These are phyloP conservation scores for Merops nubicus DNA, from an alignment of 2,113 vertebrate genomes.

Conservation along the genomic window DNA sequence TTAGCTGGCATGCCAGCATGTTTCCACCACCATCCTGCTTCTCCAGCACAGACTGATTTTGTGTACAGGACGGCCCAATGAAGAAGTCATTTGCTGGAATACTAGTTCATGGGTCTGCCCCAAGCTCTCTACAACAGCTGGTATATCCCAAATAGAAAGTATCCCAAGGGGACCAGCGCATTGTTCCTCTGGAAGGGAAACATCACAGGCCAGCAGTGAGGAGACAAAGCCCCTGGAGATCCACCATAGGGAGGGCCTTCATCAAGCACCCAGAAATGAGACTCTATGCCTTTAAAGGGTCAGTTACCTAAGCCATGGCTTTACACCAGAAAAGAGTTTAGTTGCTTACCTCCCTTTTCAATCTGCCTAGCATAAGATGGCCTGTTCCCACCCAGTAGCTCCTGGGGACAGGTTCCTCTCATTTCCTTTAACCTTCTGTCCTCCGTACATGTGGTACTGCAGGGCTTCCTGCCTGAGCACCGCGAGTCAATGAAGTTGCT, in stretches of 20 bases:
- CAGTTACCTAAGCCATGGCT: neutral
- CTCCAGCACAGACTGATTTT: neutral
- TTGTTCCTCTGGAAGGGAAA: neutral
- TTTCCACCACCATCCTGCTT: neutral
- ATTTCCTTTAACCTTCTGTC: neutral
- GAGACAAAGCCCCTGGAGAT: neutral
- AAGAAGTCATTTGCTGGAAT: neutral
- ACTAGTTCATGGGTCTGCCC: neutral
- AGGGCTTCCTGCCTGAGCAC: rapidly evolving
- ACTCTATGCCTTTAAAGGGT: rapidly evolving
- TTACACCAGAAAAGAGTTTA: neutral
- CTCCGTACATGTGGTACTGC: rapidly evolving
- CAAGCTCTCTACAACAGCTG: neutral
- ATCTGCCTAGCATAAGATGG: rapidly evolving
- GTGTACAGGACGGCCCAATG: neutral
- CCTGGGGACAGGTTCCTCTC: neutral
- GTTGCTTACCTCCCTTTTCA: neutral
- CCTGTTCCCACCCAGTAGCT: neutral
- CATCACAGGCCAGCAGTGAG: neutral
- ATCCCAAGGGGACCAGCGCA: neutral
- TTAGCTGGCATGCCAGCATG: neutral
- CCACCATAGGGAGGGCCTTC: neutral
- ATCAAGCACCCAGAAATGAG: neutral
- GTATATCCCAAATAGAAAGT: neutral
- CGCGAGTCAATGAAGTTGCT: rapidly evolving